Evolutionary conservation across 2,888 invertebrate species (phyloP), one percentile per base, ranked within the genome.

Genomic region (Trypoxylon attenuatum): DNA sequence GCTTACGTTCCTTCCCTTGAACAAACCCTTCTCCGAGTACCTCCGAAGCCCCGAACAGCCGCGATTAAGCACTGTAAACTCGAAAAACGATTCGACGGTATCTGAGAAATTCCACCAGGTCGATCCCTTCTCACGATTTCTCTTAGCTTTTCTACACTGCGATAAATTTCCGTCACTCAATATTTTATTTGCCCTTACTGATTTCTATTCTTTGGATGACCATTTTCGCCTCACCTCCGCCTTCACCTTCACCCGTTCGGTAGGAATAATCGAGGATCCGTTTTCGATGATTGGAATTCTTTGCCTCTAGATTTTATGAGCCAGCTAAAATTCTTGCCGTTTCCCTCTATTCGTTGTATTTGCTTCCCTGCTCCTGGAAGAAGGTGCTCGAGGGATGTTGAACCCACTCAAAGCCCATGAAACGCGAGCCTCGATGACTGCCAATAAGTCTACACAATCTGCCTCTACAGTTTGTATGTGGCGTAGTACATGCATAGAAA

Each of bases 401-500:
- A n/a, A n/a, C n/a, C n/a, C n/a, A n/a, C n/a, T n/a, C n/a, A n/a
- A n/a, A n/a, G n/a, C n/a, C n/a, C n/a, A n/a, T n/a, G n/a, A n/a
- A n/a, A n/a, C n/a, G n/a, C n/a, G n/a, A n/a, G n/a, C n/a, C 57
- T 42, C 54, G 58, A 62, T 45, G 56, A 39, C 56, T 27, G 43
- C 21, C 65, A 47, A 69, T 71, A 69, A 78, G 72, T 73, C 60
- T 56, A 56, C 56, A 54, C 56, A n/a, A n/a, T n/a, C n/a, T n/a
- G n/a, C n/a, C n/a, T n/a, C n/a, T n/a, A n/a, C n/a, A n/a, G n/a
- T 70, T 73, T 73, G 63, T 64, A 66, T 46, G 59, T 49, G 38
- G 51, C 38, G 56, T 60, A 70, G 72, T 73, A 65, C 63, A n/a
- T n/a, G n/a, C n/a, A 76, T 79, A 73, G 76, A 81, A 79, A 72